Conservation (phyloP, 2,888 invertebrate genomes). For the Neria commutata region DNA sequence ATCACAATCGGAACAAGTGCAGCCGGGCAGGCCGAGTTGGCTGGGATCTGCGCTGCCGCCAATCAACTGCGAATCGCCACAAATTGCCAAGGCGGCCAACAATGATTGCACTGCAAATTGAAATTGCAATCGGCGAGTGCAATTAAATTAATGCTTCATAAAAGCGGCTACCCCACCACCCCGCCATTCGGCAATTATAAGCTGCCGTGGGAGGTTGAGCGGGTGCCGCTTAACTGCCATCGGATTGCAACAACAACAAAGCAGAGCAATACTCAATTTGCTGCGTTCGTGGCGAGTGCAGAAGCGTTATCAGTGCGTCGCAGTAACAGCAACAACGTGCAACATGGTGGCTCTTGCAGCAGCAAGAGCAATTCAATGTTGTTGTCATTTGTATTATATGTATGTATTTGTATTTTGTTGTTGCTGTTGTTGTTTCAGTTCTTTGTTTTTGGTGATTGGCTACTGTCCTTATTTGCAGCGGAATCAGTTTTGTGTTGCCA, state of each 20-base stretch:
- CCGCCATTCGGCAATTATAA: not conserved
- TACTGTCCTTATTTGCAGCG: not conserved
- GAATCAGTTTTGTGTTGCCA: not conserved
- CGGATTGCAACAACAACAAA: not conserved
- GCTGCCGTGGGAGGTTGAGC: not conserved
- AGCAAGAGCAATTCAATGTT: not conserved
- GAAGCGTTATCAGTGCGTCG: conserved; percentile 43
- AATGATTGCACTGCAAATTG: too few relatives aligned
- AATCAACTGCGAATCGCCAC: too few relatives aligned
- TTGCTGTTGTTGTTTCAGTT: conserved; percentile 18
- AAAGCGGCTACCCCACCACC: conserved; percentile 22
- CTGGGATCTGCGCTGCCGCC: too few relatives aligned
- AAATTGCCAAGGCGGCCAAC: too few relatives aligned
- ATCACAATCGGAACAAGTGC: too few relatives aligned
- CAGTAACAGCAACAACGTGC: conserved; percentile 4
- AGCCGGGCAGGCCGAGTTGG: too few relatives aligned
- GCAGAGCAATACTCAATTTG: not conserved
- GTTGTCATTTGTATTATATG: not conserved
- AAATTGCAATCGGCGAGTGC: too few relatives aligned
- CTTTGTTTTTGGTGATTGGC: conserved; percentile 16
- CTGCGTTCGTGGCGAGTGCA: too few relatives aligned
- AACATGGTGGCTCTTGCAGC: not conserved
- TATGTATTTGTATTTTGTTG: not conserved
- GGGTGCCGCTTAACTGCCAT: not conserved
- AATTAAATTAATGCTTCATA: conserved; percentile 53